Evolutionary conservation across 2,797 vertebrate genomes (phyloP), one percentile per base, ranked within the genome.

Genomic region (Vireo griseus): DNA sequence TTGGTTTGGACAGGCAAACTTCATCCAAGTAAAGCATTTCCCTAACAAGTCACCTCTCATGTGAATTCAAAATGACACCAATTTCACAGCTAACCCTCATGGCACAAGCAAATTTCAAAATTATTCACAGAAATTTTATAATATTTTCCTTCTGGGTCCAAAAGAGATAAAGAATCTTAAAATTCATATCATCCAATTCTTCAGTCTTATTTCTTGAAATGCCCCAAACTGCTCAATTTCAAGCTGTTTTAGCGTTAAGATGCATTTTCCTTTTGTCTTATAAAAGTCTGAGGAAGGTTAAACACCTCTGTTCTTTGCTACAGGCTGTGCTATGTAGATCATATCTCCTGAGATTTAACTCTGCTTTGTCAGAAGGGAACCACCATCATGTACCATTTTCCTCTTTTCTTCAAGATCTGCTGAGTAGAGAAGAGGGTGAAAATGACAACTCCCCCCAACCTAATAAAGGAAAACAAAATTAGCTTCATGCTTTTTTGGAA

Each of bases 331-430:
- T 88, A 69, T 0, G 5, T 54, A 88, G 73, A 94, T 92, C 25
- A 1, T 75, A 86, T 77, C 90, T 95, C 79, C 51, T 17, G 31
- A 78, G 79, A 92, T 94, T 94, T 94, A 96, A 80, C 50, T 91
- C 54, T 78, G 76, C 42, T 81, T 81, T 84, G 72, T 67, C 90
- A 93, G 72, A 90, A 88, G 21, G 9, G 31, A 95, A 51, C n/a
- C 50, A 74, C 39, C 13, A 31, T 59, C 13, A 14, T 44, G 42
- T 16, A 88, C 44, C 44, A 44, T 75, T 94, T 75, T 58, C 33
- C 20, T 80, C 28, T 80, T 20, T 16, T 74, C 17, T 86, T 37
- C 19, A 35, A 68, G 54, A 25, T 51, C 26, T 90, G 10, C 51
- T 73, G 29, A n/a, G 45, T 68, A 57, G 58, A 94, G 31, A 80